Conservation (phyloP, 1,140 invertebrate species). For the Caligus rogercresseyi region DNA sequence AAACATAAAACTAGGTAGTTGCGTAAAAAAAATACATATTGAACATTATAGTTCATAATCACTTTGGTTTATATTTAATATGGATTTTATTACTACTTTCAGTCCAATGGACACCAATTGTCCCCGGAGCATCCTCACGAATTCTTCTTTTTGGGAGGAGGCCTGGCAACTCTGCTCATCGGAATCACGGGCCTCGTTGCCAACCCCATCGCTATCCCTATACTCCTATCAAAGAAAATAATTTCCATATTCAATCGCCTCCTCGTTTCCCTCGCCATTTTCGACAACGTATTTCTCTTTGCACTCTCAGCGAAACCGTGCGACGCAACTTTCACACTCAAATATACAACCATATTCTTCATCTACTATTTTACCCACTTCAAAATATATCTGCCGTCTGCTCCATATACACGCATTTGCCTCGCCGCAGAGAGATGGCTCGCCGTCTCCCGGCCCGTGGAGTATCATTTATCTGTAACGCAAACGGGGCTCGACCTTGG, state of each 20-base stretch:
- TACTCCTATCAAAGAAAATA: background rate
- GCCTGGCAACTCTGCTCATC: background rate
- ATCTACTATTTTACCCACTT: slow-evolving; percentile 14
- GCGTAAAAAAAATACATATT: no score
- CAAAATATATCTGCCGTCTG: slow-evolving; percentile 9
- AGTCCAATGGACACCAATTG: background rate
- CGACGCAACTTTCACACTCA: background rate
- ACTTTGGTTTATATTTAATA: background rate
- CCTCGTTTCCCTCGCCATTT: slow-evolving; percentile 8
- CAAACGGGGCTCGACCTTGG: background rate
- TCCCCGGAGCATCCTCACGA: background rate
- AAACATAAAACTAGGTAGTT: no score
- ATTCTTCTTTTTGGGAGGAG: background rate
- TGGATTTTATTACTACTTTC: background rate
- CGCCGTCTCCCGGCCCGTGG: slow-evolving; percentile 10
- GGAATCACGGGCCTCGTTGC: background rate
- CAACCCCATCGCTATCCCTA: background rate
- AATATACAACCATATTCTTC: slow-evolving; percentile 5
- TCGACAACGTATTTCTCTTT: slow-evolving; percentile 13
- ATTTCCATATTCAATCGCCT: slow-evolving; percentile 9
- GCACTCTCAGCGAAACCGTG: background rate
- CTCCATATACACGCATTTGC: background rate
- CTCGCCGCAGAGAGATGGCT: slow-evolving; percentile 8
- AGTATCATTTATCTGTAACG: slow-evolving; percentile 8
- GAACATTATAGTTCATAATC: no score